These are phyloP conservation scores for Trileptium ribeirensis DNA, from an alignment of 2,888 invertebrate genomes.

Conservation along the genomic window DNA sequence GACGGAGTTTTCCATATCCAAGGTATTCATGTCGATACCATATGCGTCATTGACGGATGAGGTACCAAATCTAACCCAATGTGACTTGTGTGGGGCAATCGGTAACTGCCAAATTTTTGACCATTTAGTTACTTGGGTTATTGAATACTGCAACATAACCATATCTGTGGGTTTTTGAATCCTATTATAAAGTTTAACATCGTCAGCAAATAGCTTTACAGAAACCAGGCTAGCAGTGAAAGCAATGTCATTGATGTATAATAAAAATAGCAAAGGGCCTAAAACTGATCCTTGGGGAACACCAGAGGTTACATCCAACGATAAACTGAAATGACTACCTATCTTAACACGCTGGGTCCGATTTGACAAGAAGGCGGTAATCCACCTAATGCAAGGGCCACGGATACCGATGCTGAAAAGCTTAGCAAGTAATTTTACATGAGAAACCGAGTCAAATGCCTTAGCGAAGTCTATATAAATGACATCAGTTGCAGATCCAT, in stretches of 20 bases:
- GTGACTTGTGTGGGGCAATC: slow-evolving; percentile 30
- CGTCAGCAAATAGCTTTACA: background rate
- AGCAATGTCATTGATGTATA: background rate
- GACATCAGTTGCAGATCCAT: background rate
- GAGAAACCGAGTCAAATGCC: background rate
- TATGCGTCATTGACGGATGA: background rate
- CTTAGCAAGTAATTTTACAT: background rate
- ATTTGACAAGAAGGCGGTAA: background rate
- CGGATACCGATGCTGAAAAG: background rate
- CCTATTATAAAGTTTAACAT: background rate
- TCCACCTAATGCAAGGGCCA: background rate
- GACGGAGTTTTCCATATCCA: background rate
- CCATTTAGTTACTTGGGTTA: background rate
- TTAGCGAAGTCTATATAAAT: background rate
- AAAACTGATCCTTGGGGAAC: background rate
- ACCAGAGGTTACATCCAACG: background rate
- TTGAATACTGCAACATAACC: background rate
- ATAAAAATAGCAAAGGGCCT: background rate
- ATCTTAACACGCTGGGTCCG: background rate
- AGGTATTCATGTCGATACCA: background rate
- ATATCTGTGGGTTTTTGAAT: background rate
- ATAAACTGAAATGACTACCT: background rate
- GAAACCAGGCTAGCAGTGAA: background rate
- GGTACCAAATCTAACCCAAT: background rate
- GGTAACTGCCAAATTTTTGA: background rate